Evolutionary conservation across 2,888 invertebrate genomes (phyloP).

Genomic region (Drosophila picticornis): DNA sequence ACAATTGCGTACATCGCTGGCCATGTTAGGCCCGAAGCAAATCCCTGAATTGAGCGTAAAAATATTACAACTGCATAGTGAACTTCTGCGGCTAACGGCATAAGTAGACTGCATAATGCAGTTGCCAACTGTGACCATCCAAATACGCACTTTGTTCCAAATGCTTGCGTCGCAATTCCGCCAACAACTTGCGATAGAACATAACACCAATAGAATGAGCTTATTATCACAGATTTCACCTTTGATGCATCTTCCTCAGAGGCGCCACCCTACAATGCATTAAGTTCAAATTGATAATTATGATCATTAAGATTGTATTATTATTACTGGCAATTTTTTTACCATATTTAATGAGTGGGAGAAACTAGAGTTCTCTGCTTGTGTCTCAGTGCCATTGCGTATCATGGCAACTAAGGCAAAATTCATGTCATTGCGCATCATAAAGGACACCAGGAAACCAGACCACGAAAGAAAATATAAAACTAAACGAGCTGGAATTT

Average conservation of each 20-base stretch:
- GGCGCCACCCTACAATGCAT: conserved; percentile 67
- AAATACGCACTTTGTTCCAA: conserved; percentile 90
- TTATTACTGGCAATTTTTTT: conserved; percentile 40
- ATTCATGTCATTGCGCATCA: conserved; percentile 92
- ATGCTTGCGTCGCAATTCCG: conserved; percentile 89
- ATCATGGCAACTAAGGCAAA: conserved; percentile 90
- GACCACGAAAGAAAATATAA: conserved; percentile 90
- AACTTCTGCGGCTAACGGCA: conserved; percentile 88
- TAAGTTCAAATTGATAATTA: conserved; percentile 1
- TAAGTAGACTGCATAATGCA: conserved; percentile 89
- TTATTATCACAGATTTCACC: conserved; percentile 87
- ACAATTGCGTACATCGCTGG: conserved; percentile 91
- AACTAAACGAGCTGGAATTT: conserved; percentile 89
- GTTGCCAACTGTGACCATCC: conserved; percentile 90
- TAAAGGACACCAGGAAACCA: conserved; percentile 90
- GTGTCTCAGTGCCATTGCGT: conserved; percentile 43
- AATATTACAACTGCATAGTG: conserved; percentile 88
- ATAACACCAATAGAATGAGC: conserved; percentile 91
- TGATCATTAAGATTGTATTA: neutral
- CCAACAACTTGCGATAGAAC: conserved; percentile 90
- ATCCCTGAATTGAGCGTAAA: conserved; percentile 89
- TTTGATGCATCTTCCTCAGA: conserved; percentile 84
- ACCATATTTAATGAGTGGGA: conserved; percentile 57
- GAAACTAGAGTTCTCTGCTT: conserved; percentile 25
- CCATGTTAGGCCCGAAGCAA: conserved; percentile 91